These are phyloP conservation scores for Encarsia formosa DNA, from an alignment of 2,888 invertebrate species.

Conservation along the genomic window DNA sequence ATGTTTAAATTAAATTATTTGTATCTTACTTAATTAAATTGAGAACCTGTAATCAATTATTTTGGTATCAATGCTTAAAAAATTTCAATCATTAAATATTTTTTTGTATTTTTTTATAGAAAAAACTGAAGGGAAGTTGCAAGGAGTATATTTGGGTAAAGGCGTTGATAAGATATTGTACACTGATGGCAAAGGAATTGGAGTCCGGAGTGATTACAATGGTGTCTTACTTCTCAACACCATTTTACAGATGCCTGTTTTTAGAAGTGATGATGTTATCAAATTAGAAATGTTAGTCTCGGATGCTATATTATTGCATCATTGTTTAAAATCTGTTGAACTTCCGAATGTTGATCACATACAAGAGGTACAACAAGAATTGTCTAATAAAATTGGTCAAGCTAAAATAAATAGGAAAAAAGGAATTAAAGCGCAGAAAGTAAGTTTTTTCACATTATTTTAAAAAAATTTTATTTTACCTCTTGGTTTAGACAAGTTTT, in stretches of 20 bases:
- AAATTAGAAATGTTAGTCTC: constrained; percentile 81
- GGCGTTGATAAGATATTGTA: constrained; percentile 80
- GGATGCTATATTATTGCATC: constrained; percentile 81
- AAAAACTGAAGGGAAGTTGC: constrained; percentile 61
- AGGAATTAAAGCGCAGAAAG: constrained; percentile 87
- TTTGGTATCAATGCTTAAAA: background rate
- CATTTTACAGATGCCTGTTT: constrained; percentile 78
- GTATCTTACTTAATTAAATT: background rate
- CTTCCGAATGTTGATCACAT: constrained; percentile 72
- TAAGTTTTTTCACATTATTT: too few species aligned
- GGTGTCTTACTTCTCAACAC: constrained; percentile 86
- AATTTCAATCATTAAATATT: too few species aligned
- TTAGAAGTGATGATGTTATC: constrained; percentile 72
- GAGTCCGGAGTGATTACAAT: constrained; percentile 85
- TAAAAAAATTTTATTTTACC: background rate
- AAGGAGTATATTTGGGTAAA: constrained; percentile 67
- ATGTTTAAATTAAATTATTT: too few species aligned
- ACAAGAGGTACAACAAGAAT: constrained; percentile 72
- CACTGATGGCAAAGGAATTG: constrained; percentile 76
- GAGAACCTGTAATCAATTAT: background rate
- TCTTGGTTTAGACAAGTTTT: background rate
- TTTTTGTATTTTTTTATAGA: too few species aligned
- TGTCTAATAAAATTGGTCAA: constrained; percentile 70
- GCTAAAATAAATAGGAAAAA: constrained; percentile 71
- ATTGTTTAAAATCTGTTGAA: constrained; percentile 72